Evolutionary conservation across 2,113 vertebrate genomes (phyloP), one percentile per base, ranked within the genome.

Genomic region (Limnothrissa miodon): DNA sequence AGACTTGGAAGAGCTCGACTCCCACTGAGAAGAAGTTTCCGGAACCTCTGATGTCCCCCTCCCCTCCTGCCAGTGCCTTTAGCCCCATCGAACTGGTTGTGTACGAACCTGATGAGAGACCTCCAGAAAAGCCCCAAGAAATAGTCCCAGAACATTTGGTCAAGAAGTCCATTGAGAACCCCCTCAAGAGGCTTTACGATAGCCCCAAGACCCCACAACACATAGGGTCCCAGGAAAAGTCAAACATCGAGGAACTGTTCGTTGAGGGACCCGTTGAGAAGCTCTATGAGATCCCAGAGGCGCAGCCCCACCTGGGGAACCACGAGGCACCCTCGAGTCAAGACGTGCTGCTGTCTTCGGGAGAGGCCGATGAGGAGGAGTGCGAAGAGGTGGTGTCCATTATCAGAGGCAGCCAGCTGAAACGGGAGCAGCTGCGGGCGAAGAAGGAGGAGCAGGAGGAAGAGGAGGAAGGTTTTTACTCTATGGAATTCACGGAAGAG

Each of bases 321-420:
- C 66, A 39, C 11, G 33, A 74, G 11, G 33, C 29, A 19, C 39
- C 83, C 36, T 79, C 81, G 19, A 62, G 7, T 29, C 42, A 82
- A 51, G 80, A 88, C 85, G 80, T 84, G 78, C 82, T 86, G 0
- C 82, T 86, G 0, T 1, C 90, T 39, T 84, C 83, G n/a, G 89
- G 79, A 84, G 94, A 95, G 84, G 91, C 90, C 0, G 88, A 95
- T 83, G 95, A 96, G 51, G 93, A 95, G 83, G 83, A 89, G 45
- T 89, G 82, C 84, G 88, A 94, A 84, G 91, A 93, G 86, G 81
- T 93, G 80, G 80, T 90, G 78, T 88, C 93, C 84, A 84, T 94
- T 88, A 91, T 90, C 53, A 87, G 29, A 86, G 92, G 74, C 45
- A 81, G 90, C 81, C 91, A 88, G 70, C 86, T 89, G 81, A 87